Conservation (phyloP, 1,140 invertebrate genomes). For the Drosophila ercepeae region DNA sequence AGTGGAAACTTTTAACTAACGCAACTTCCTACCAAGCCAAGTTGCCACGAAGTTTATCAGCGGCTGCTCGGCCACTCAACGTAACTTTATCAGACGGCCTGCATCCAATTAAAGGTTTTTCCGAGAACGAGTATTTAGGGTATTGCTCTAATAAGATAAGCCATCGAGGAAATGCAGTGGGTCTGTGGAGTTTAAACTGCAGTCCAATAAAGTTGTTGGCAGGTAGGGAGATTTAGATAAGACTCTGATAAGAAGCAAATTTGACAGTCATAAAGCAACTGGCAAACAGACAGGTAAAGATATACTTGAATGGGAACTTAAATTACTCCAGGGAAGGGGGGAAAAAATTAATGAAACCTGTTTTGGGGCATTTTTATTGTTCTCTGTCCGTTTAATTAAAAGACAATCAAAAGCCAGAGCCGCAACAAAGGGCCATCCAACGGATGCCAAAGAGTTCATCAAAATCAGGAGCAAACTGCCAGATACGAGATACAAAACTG, state of each 20-base stretch:
- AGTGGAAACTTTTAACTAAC: conserved; percentile 14
- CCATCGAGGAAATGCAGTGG: conserved; percentile 27
- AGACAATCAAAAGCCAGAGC: conserved; percentile 70
- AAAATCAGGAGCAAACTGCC: conserved; percentile 39
- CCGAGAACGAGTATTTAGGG: conserved; percentile 16
- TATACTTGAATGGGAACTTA: conserved; percentile 36
- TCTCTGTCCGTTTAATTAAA: conserved; percentile 71
- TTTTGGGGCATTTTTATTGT: conserved; percentile 65
- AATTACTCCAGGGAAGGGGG: conserved; percentile 20
- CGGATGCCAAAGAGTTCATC: conserved; percentile 38
- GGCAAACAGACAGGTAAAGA: conserved; percentile 50
- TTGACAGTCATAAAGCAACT: conserved; percentile 71
- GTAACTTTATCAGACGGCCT: conserved; percentile 38
- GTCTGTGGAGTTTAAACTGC: background rate
- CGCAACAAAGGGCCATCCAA: conserved; percentile 34
- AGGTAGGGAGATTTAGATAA: conserved; percentile 54
- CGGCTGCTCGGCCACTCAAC: conserved; percentile 42
- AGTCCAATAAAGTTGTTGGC: conserved; percentile 57
- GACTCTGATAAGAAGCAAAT: conserved; percentile 68
- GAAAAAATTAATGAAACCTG: conserved; percentile 64
- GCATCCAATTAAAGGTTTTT: conserved; percentile 64
- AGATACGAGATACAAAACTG: conserved; percentile 4
- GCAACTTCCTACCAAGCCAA: conserved; percentile 33
- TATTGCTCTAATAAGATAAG: conserved; percentile 60
- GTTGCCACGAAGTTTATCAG: conserved; percentile 34